Evolutionary conservation across 2,113 vertebrate genomes (phyloP).

Genomic region (Microcebus tavaratra): DNA sequence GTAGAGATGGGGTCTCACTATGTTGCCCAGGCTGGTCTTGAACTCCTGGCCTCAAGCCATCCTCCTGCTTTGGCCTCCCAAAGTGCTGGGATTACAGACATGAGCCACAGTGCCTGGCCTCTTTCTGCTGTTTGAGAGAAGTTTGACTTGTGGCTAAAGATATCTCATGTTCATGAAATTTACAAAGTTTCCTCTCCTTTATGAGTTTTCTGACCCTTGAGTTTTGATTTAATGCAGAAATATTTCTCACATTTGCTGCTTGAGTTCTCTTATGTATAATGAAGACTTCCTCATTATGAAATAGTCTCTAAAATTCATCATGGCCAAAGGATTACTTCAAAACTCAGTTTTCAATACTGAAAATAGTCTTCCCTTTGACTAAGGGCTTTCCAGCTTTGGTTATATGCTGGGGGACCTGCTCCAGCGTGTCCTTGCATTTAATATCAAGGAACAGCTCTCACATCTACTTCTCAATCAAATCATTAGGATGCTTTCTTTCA

Average conservation of each 20-base stretch:
- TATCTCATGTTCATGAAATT: neutral
- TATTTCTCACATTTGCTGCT: neutral
- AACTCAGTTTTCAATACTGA: neutral
- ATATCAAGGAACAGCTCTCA: neutral
- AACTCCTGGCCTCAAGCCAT: too few relatives aligned
- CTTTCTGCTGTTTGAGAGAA: neutral
- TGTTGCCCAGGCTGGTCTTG: too few relatives aligned
- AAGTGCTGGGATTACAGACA: too few relatives aligned
- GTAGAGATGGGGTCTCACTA: too few relatives aligned
- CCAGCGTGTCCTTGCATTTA: neutral
- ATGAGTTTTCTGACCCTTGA: neutral
- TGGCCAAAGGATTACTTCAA: neutral
- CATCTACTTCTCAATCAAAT: neutral
- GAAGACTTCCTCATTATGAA: neutral
- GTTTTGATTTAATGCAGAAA: neutral
- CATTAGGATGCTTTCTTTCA: neutral
- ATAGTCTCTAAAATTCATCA: neutral
- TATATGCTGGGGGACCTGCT: neutral
- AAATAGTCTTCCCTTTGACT: neutral
- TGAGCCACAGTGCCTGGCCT: too few relatives aligned
- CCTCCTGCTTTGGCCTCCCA: too few relatives aligned
- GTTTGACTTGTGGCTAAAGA: neutral
- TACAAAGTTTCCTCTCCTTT: neutral
- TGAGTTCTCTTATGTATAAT: neutral
- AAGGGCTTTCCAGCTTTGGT: neutral